Percentiles rank a stretch among this genome's conserved stretches.
Evolutionary conservation across 2,113 vertebrate species (phyloP).

Genomic region (Camelus bactrianus): DNA sequence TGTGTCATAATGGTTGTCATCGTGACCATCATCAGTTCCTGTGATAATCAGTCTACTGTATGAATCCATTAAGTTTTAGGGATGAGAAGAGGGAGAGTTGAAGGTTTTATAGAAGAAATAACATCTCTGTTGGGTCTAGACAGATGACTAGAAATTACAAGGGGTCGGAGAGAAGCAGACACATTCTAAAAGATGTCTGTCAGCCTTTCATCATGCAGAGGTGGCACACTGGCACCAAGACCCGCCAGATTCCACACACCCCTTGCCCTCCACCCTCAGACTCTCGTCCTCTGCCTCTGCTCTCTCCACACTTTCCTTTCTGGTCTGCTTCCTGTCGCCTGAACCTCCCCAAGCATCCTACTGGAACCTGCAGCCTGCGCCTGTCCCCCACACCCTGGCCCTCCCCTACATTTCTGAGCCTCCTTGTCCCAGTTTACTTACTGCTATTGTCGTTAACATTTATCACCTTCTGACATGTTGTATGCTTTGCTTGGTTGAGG

Average conservation of each 20-base stretch:
- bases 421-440: neutral
- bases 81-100: conserved; percentile 1
- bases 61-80: neutral
- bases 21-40: neutral
- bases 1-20: accelerated
- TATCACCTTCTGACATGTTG: neutral
- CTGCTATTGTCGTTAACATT: neutral
- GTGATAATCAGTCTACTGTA: neutral
- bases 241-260: accelerated
- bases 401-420: neutral
- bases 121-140: neutral
- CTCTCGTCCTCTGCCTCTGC: neutral
- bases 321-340: neutral
- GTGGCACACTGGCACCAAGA: neutral
- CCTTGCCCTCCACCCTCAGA: neutral
- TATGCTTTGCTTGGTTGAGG: neutral
- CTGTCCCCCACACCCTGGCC: neutral
- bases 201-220: neutral
- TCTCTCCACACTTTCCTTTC: neutral
- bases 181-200: neutral
- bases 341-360: neutral
- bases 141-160: neutral
- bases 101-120: neutral
- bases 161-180: neutral
- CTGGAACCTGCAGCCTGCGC: neutral